Percentiles rank a stretch among this genome's conserved stretches.
phyloP scores from a whole-genome alignment of 2,888 invertebrate species.

The Morpho helenor region DNA sequence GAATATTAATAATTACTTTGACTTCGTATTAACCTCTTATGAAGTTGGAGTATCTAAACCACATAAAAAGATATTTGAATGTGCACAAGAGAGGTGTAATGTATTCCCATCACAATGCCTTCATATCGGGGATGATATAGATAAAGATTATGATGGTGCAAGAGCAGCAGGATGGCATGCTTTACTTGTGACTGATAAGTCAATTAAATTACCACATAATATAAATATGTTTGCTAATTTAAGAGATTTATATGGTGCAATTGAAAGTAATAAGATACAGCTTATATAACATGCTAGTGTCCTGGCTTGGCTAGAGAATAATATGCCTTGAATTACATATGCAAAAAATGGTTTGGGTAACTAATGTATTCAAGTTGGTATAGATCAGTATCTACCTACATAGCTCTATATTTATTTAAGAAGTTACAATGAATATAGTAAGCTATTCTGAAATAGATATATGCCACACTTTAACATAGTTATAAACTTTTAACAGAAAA shows the following conservation, averaged over 20 bases:
- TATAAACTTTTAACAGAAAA: too few relatives aligned
- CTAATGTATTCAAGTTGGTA: too few relatives aligned
- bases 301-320: too few relatives aligned
- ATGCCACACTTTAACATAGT: too few relatives aligned
- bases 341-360: too few relatives aligned
- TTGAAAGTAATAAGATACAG: slow-evolving; percentile 27
- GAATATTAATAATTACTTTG: slow-evolving; percentile 84
- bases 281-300: neutral
- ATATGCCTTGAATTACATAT: too few relatives aligned
- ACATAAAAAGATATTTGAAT: slow-evolving; percentile 83
- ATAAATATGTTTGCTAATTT: slow-evolving; percentile 49
- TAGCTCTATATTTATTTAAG: too few relatives aligned
- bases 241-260: slow-evolving; percentile 36
- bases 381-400: too few relatives aligned
- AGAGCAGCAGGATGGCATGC: slow-evolving; percentile 87
- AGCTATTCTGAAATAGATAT: too few relatives aligned
- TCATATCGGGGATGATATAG: slow-evolving; percentile 90
- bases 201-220: slow-evolving; percentile 28
- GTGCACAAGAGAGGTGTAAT: slow-evolving; percentile 69
- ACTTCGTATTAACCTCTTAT: slow-evolving; percentile 90
- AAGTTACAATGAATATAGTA: too few relatives aligned
- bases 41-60: slow-evolving; percentile 88
- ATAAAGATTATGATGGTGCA: slow-evolving; percentile 89
- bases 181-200: slow-evolving; percentile 42
- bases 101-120: slow-evolving; percentile 82